phyloP scores from a whole-genome alignment of 2,113 vertebrate genomes.

The Otis tarda region DNA sequence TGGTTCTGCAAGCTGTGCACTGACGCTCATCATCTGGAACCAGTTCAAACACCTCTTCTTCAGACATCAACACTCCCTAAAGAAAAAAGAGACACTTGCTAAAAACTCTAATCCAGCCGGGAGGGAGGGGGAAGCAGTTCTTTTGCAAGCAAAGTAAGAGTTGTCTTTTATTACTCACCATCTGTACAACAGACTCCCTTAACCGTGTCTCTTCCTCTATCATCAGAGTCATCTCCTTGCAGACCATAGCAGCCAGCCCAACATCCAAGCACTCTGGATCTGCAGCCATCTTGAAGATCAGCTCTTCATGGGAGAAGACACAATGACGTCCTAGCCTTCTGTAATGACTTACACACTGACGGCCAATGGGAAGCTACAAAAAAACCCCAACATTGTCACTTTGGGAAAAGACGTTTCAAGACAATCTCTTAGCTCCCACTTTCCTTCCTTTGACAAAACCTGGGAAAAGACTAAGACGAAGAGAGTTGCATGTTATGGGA shows the following conservation, averaged over 20 bases:
- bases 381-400: not conserved
- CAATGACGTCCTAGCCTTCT: constrained; percentile 91
- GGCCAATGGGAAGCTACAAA: constrained; percentile 85
- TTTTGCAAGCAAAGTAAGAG: not conserved
- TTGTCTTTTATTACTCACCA: constrained; percentile 73
- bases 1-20: constrained; percentile 94
- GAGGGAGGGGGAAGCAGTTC: not conserved
- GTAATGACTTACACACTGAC: constrained; percentile 96
- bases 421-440: not conserved
- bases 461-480: not conserved
- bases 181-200: constrained; percentile 84
- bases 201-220: constrained; percentile 91
- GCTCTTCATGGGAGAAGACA: constrained; percentile 97
- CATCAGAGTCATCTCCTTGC: constrained; percentile 90
- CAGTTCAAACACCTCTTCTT: constrained; percentile 97
- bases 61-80: constrained; percentile 90
- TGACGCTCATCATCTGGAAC: constrained; percentile 96
- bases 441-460: not conserved
- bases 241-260: constrained; percentile 93
- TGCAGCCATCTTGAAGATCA: constrained; percentile 98
- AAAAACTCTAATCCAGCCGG: not conserved
- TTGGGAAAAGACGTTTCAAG: not conserved
- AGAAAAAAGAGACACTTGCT: not conserved
- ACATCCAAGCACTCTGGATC: constrained; percentile 95
- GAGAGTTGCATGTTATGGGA: not conserved